Evolutionary conservation across 2,113 vertebrate genomes (phyloP).

Genomic region (Phasianus colchicus): DNA sequence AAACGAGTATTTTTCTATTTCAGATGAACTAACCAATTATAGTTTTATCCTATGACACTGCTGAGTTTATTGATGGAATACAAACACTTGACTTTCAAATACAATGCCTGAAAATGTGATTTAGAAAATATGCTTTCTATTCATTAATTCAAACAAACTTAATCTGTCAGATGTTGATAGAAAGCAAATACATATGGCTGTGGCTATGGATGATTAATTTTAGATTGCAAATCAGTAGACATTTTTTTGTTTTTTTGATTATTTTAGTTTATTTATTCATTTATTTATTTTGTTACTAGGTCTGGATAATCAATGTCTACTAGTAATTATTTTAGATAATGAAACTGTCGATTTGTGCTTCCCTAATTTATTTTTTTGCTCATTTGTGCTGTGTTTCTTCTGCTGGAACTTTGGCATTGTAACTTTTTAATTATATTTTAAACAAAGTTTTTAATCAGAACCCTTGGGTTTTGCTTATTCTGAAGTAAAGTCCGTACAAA

Average conservation of each 20-base stretch:
- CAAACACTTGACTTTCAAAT: neutral
- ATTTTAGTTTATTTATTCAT: neutral
- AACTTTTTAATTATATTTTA: neutral
- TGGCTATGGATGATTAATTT: slow-evolving; percentile 35
- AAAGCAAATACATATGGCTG: slow-evolving; percentile 5
- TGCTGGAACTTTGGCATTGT: neutral
- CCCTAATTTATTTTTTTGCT: neutral
- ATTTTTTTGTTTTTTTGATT: neutral
- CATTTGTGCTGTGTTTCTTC: neutral
- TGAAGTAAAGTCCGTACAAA: neutral
- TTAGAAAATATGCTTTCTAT: neutral
- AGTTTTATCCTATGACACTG: neutral
- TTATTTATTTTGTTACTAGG: neutral
- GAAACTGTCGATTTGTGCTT: neutral
- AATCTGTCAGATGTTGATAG: slow-evolving; percentile 6
- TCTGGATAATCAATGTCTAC: slow-evolving; percentile 19
- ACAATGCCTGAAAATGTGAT: neutral
- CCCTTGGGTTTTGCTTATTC: neutral
- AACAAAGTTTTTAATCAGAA: neutral
- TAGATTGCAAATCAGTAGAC: neutral
- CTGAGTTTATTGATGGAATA: neutral
- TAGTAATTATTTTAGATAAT: neutral
- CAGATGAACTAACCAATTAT: neutral
- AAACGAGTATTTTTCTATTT: neutral
- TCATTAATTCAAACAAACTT: neutral